Evolutionary conservation across 2,888 invertebrate genomes (phyloP).

Genomic region (Seladonia tumulorum): DNA sequence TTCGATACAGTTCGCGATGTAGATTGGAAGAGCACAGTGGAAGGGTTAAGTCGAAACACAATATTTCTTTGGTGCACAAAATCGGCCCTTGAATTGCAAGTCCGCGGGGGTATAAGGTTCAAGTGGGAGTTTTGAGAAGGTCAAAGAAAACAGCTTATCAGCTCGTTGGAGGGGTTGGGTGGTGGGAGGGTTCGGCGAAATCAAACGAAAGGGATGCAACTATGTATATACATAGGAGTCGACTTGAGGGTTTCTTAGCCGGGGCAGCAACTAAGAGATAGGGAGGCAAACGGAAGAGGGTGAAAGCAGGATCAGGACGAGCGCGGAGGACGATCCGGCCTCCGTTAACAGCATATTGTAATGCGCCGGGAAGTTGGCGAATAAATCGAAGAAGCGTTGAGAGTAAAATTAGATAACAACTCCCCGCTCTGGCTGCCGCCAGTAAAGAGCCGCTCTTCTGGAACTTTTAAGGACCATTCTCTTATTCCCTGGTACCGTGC

Average conservation of each 20-base stretch:
- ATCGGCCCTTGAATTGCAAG: not conserved
- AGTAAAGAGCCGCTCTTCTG: slow-evolving; percentile 75
- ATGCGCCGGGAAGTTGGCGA: slow-evolving; percentile 84
- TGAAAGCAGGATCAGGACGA: slow-evolving; percentile 52
- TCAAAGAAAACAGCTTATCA: slow-evolving; percentile 48
- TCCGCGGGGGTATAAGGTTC: not conserved
- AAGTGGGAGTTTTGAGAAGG: slow-evolving; percentile 23
- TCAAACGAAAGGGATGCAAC: slow-evolving; percentile 38
- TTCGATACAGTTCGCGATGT: too few species aligned
- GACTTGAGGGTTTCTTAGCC: slow-evolving; percentile 42
- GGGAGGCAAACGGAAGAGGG: slow-evolving; percentile 53
- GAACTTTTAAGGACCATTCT: slow-evolving; percentile 82
- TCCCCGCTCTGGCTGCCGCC: slow-evolving; percentile 78
- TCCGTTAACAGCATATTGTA: slow-evolving; percentile 84
- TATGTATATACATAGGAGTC: slow-evolving; percentile 20
- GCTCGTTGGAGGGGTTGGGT: not conserved
- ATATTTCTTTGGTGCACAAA: not conserved
- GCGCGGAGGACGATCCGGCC: slow-evolving; percentile 72
- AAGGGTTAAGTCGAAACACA: not conserved
- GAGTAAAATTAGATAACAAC: slow-evolving; percentile 85
- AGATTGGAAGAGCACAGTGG: not conserved
- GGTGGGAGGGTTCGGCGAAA: slow-evolving; percentile 47
- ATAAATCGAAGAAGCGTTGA: slow-evolving; percentile 85
- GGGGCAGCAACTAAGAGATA: slow-evolving; percentile 44
- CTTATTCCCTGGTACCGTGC: slow-evolving; percentile 73